Evolutionary conservation across 1,140 invertebrate genomes (phyloP).

Genomic region (Drosophila kikkawai): DNA sequence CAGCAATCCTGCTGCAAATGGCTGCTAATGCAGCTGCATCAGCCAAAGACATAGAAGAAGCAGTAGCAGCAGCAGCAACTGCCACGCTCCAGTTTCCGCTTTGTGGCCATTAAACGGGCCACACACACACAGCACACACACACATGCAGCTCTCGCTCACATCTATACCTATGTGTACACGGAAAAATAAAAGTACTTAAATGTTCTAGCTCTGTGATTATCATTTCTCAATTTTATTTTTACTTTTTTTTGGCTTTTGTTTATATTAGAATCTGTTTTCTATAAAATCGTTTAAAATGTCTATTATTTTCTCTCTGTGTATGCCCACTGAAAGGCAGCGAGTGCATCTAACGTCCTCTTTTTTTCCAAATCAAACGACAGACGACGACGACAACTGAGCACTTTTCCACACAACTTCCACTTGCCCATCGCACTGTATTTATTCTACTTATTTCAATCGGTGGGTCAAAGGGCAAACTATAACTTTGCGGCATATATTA

Average conservation of each 20-base stretch:
- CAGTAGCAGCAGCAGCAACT: slow-evolving; percentile 55
- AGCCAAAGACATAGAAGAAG: slow-evolving; percentile 50
- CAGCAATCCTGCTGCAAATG: slow-evolving; percentile 78
- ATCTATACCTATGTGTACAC: slow-evolving; percentile 6
- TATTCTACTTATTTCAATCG: slow-evolving; percentile 36
- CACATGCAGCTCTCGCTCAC: slow-evolving; percentile 9
- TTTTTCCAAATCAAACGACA: slow-evolving; percentile 29
- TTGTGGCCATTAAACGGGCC: slow-evolving; percentile 78
- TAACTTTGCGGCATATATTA: slow-evolving; percentile 48
- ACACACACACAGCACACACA: slow-evolving; percentile 36
- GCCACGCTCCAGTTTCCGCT: slow-evolving; percentile 80
- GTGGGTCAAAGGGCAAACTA: slow-evolving; percentile 43
- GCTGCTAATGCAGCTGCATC: slow-evolving; percentile 75
- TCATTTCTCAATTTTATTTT: background rate
- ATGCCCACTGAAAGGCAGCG: slow-evolving; percentile 1
- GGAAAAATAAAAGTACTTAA: background rate
- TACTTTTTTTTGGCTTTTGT: background rate
- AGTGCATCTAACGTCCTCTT: slow-evolving; percentile 36
- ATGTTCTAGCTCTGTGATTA: background rate
- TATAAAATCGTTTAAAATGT: too few relatives aligned
- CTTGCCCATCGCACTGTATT: slow-evolving; percentile 3
- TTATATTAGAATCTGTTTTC: background rate
- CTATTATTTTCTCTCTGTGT: background rate
- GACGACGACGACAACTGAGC: slow-evolving; percentile 38
- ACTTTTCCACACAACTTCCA: slow-evolving; percentile 33